These are phyloP conservation scores for Holacanthella duospinosa DNA, from an alignment of 2,888 invertebrate genomes.

Conservation along the genomic window DNA sequence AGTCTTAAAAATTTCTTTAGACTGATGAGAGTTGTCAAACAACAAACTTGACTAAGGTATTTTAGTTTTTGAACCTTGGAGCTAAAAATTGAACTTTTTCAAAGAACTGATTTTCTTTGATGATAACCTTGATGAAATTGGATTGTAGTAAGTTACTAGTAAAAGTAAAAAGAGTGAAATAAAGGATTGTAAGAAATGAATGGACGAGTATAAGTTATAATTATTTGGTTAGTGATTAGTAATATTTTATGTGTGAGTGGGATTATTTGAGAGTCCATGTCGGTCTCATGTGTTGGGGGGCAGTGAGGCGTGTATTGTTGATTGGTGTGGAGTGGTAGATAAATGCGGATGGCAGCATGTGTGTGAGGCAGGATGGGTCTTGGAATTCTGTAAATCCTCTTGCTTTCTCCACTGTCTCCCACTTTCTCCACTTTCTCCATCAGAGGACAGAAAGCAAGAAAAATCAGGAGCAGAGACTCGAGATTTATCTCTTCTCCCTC, in stretches of 20 bases:
- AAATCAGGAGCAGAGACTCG: slow-evolving; percentile 18
- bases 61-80: too few species aligned
- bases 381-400: not conserved
- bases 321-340: not conserved
- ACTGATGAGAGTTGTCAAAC: too few species aligned
- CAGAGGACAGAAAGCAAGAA: slow-evolving; percentile 14
- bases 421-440: not conserved
- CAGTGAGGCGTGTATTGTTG: slow-evolving; percentile 2
- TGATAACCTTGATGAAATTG: too few species aligned
- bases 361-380: not conserved
- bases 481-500: slow-evolving; percentile 28
- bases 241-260: not conserved
- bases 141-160: too few species aligned
- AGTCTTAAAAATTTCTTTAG: too few species aligned
- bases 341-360: not conserved
- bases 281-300: not conserved
- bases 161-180: too few species aligned
- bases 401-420: not conserved
- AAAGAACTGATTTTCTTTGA: too few species aligned
- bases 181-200: too few species aligned
- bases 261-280: not conserved
- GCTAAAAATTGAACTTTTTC: too few species aligned
- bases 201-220: too few species aligned
- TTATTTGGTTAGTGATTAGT: not conserved
- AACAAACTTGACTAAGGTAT: too few species aligned